Evolutionary conservation across 2,113 vertebrate species (phyloP), one percentile per base, ranked within the genome.

Genomic region (Microtus montanus): DNA sequence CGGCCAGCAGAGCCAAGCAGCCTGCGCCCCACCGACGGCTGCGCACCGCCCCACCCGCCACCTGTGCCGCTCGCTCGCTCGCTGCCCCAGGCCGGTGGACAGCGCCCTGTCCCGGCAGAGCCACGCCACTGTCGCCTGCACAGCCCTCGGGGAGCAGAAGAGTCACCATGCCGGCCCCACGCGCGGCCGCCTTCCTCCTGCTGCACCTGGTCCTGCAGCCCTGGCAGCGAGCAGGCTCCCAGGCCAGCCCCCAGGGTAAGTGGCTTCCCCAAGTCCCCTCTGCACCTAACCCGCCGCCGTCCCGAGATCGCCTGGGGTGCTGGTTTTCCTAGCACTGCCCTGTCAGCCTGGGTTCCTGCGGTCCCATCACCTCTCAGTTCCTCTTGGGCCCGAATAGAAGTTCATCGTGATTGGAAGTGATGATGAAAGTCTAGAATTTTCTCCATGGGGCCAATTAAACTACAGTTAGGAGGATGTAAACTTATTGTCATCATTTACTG

Each of bases 191-290:
- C 15, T 87, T 98, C 58, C 97, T 99, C 89, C 96, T 99, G 83
- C 96, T 98, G 97, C 98, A 98, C 97, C 93, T 99, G 89, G 96
- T 98, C 94, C 98, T 99, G 93, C 99, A 98, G 96, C 98, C 98
- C 4, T 96, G 98, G 96, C 97, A 97, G 33, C 96, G 96, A 15
- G 95, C 98, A 26, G 94, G 96, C 26, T 93, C 95, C 66, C 98
- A 98, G 94, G 97, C 98, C 71, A 97, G 98, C 90, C 99, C 99
- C 17, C 98, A 98, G 96, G 99, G 99, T 99, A 98, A 99, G 99
- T 83, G 94, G 86, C 58, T 17, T 44, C 26, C 17, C 8, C 4
- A 15, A 17, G 47, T 49, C 30, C 35, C n/a, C 20, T 2, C 2
- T 35, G 66, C 33, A 19, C 15, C 5, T 28, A 41, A 20, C 54